Conservation (phyloP, 2,797 vertebrate genomes). For the Acipenser transmontanus region DNA sequence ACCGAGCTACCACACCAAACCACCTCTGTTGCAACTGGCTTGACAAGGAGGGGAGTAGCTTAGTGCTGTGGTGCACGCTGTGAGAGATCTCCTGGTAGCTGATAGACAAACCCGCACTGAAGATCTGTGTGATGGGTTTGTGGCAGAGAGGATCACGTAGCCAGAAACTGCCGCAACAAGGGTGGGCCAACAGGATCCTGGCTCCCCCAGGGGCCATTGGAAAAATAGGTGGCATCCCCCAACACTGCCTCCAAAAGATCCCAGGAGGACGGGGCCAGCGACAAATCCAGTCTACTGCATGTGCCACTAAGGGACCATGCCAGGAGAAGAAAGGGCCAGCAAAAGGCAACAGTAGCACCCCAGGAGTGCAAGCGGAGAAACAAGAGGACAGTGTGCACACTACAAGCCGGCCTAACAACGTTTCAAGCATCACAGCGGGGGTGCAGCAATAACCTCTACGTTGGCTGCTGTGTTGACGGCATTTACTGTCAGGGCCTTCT, state of each 20-base stretch:
- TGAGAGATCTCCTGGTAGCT: neutral
- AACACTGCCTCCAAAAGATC: neutral
- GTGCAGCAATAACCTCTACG: neutral
- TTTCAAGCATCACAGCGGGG: neutral
- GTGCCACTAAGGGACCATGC: neutral
- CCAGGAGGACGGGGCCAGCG: neutral
- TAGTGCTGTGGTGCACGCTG: neutral
- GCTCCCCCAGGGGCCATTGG: no score
- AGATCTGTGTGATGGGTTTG: neutral
- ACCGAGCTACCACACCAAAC: neutral
- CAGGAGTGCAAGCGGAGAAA: neutral
- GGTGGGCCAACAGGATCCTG: no score
- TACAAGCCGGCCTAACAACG: neutral
- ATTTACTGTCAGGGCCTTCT: neutral
- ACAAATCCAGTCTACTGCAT: neutral
- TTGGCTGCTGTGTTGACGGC: neutral
- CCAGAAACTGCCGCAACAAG: no score
- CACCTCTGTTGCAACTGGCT: neutral
- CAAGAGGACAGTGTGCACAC: neutral
- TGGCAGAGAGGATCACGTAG: no score
- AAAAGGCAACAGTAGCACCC: neutral
- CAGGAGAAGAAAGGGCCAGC: neutral
- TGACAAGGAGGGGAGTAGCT: neutral
- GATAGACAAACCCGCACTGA: neutral
- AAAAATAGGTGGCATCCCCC: neutral